A percentile compares a stretch with the other conserved stretches of the same genome.
Evolutionary conservation across 2,888 invertebrate species (phyloP).

Genomic region (Cheilosia variabilis): DNA sequence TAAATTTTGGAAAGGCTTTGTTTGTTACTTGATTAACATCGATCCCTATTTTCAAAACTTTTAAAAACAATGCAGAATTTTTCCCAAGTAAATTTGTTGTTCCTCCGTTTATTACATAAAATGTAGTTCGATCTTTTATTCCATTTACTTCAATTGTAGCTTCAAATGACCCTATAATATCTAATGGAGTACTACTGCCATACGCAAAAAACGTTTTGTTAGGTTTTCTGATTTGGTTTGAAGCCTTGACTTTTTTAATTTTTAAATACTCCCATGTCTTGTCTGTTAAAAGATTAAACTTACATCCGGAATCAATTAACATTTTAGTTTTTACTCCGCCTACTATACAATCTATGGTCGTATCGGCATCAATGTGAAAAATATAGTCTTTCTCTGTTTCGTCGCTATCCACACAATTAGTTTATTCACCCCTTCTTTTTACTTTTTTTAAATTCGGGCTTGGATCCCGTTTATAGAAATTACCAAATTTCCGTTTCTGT

Average conservation of each 20-base stretch:
- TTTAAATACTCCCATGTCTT: conserved; percentile 23
- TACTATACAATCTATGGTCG: neutral
- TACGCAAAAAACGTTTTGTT: conserved; percentile 29
- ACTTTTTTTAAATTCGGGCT: neutral
- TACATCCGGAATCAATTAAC: no score
- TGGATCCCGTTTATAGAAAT: neutral
- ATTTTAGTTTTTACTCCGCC: neutral
- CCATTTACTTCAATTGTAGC: neutral
- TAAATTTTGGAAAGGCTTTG: conserved; percentile 20
- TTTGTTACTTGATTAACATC: neutral
- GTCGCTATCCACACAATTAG: neutral
- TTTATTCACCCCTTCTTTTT: neutral
- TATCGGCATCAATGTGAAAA: neutral
- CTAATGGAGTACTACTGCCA: neutral
- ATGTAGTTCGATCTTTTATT: neutral
- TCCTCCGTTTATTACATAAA: conserved; percentile 6
- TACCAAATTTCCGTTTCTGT: conserved; percentile 5
- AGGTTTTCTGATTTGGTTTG: conserved; percentile 18
- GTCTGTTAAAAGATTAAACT: conserved; percentile 4
- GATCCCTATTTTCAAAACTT: conserved; percentile 19
- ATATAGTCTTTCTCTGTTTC: neutral
- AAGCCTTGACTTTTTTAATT: neutral
- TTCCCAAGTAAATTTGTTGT: conserved; percentile 13
- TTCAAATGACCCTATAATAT: conserved; percentile 3
- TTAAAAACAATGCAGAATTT: conserved; percentile 2